phyloP scores from a whole-genome alignment of 2,888 invertebrate genomes.

The Galeopsomyia nigrocyanea region DNA sequence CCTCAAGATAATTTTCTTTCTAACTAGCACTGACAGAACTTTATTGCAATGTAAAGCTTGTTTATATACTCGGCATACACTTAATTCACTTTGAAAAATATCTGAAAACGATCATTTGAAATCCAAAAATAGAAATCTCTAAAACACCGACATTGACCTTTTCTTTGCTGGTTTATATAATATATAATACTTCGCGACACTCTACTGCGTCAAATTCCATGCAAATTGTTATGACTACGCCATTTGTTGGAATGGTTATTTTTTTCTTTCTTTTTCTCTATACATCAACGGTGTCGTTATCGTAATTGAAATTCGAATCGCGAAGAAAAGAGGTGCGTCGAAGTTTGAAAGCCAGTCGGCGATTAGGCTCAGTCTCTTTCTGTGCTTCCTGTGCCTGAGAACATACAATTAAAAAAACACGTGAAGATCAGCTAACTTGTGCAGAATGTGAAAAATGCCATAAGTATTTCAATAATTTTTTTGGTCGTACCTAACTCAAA shows the following conservation, averaged over 20 bases:
- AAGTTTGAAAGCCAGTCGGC: conserved; percentile 61
- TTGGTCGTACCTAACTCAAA: no score
- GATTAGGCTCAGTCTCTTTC: conserved; percentile 66
- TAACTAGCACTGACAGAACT: not conserved
- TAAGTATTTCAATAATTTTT: no score
- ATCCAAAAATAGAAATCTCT: conserved; percentile 13
- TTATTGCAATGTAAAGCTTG: not conserved
- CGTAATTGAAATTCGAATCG: conserved; percentile 67
- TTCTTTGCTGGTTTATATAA: not conserved
- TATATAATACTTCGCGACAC: conserved; percentile 1
- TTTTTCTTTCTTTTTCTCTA: conserved; percentile 52
- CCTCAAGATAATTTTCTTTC: not conserved
- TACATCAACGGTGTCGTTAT: conserved; percentile 67
- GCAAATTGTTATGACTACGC: conserved; percentile 1
- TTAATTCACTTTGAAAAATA: not conserved
- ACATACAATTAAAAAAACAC: conserved; percentile 43
- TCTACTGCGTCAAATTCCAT: not conserved
- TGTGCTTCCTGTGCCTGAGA: conserved; percentile 64
- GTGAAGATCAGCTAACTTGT: conserved; percentile 16
- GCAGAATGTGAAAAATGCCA: not conserved
- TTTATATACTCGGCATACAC: not conserved
- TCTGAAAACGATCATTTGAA: not conserved
- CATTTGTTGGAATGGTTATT: conserved; percentile 22
- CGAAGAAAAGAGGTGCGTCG: conserved; percentile 66
- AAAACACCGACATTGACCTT: not conserved